These are phyloP conservation scores for Hydrolagus colliei DNA, from an alignment of 2,797 vertebrate species.

Conservation along the genomic window DNA sequence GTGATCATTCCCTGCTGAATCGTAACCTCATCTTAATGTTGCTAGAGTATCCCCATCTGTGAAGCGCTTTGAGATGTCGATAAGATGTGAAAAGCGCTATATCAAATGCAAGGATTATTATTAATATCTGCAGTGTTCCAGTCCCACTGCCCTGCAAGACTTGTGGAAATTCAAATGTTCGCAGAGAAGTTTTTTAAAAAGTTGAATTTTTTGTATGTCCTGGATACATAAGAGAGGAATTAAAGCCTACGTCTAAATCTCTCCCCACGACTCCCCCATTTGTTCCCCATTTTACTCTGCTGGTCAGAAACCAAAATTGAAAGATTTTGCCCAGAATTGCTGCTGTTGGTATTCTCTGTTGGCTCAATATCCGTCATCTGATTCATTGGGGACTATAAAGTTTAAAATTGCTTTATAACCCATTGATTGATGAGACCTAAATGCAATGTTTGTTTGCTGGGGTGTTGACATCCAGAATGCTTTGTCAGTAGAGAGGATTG, in stretches of 20 bases:
- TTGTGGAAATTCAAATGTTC: background rate
- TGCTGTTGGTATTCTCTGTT: background rate
- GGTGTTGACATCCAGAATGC: background rate
- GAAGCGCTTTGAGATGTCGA: too few species aligned
- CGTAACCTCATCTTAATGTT: background rate
- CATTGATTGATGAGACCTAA: background rate
- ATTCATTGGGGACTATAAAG: background rate
- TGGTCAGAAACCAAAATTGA: too few species aligned
- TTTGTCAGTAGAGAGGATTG: background rate
- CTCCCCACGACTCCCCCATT: background rate
- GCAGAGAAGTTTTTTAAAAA: background rate
- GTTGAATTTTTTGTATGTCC: slow-evolving; percentile 62
- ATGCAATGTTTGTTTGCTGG: background rate
- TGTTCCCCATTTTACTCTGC: background rate
- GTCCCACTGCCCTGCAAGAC: background rate
- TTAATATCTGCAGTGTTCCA: background rate
- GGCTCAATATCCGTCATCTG: too few species aligned
- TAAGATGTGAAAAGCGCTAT: too few species aligned
- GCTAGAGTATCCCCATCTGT: background rate
- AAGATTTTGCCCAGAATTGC: background rate
- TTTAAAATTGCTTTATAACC: background rate
- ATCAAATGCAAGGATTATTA: too few species aligned
- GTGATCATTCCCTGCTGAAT: background rate
- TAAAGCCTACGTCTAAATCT: background rate
- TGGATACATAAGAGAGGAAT: slow-evolving; percentile 40